phyloP scores from a whole-genome alignment of 35 echinoderm and acorn worm species.

The Diadema setosum region DNA sequence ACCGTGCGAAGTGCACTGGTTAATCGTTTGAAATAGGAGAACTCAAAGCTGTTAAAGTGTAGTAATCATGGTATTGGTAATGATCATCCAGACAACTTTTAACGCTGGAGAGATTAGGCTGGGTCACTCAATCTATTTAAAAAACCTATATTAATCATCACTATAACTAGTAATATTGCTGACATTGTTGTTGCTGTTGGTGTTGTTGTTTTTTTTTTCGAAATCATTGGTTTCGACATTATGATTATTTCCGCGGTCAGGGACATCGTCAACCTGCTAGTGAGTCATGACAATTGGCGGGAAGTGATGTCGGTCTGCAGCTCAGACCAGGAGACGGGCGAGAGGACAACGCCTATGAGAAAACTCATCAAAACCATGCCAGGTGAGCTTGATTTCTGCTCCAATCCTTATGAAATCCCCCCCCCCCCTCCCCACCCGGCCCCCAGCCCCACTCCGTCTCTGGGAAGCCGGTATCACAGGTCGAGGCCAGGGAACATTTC shows the following conservation, averaged over 20 bases:
- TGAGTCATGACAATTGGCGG: not conserved
- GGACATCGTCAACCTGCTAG: not conserved
- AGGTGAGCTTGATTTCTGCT: not conserved
- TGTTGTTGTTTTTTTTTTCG: too few species aligned
- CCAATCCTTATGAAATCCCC: not conserved
- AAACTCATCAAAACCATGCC: constrained; percentile 1
- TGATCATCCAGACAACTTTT: too few species aligned
- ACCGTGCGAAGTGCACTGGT: too few species aligned
- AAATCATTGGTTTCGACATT: too few species aligned
- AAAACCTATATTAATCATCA: too few species aligned
- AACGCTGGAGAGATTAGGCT: too few species aligned
- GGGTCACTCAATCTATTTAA: too few species aligned
- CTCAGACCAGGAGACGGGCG: not conserved
- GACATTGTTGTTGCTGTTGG: too few species aligned
- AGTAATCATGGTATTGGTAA: too few species aligned
- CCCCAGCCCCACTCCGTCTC: not conserved
- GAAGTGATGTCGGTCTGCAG: not conserved
- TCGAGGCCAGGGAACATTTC: not conserved
- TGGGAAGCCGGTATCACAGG: not conserved
- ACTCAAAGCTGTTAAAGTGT: too few species aligned
- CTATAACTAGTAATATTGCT: too few species aligned
- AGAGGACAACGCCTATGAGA: not conserved
- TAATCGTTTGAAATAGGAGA: too few species aligned
- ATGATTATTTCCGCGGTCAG: not conserved
- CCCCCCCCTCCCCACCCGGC: not conserved